A percentile compares a stretch with the other conserved stretches of the same genome.
Evolutionary conservation across 2,888 invertebrate species (phyloP).

Genomic region (Caenorhabditis sp.): DNA sequence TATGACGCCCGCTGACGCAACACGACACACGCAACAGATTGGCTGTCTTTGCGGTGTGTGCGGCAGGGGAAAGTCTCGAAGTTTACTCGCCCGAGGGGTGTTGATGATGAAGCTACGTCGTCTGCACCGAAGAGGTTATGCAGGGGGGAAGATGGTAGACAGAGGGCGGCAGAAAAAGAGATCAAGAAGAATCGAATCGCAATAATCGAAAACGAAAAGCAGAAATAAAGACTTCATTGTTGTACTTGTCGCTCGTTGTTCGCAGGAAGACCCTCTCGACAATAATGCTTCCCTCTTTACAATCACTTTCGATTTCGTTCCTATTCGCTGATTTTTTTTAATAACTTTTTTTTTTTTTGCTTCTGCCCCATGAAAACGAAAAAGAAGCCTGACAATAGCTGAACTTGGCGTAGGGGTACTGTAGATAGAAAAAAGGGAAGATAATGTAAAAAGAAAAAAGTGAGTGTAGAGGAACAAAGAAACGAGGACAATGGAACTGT

Average conservation of each 20-base stretch:
- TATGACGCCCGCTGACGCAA: slow-evolving; percentile 49
- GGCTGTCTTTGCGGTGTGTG: slow-evolving; percentile 22
- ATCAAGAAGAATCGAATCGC: slow-evolving; percentile 21
- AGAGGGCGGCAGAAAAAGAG: slow-evolving; percentile 1
- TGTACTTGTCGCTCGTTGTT: slow-evolving; percentile 36
- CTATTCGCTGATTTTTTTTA: slow-evolving; percentile 21
- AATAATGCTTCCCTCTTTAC: slow-evolving; percentile 30
- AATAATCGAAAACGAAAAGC: slow-evolving; percentile 27
- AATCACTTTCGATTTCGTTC: slow-evolving; percentile 32
- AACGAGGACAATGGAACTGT: too few relatives aligned
- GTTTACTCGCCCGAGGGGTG: slow-evolving; percentile 32
- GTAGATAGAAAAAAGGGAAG: neutral
- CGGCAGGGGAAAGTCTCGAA: slow-evolving; percentile 32
- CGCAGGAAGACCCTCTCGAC: slow-evolving; percentile 5
- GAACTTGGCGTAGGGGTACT: neutral
- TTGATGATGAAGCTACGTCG: slow-evolving; percentile 16
- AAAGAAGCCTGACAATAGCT: neutral
- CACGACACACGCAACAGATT: slow-evolving; percentile 48
- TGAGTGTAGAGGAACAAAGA: too few relatives aligned
- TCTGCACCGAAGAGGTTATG: slow-evolving; percentile 5
- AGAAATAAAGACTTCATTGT: slow-evolving; percentile 40
- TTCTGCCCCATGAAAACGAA: neutral
- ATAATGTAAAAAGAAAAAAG: neutral
- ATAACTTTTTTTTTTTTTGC: too few relatives aligned
- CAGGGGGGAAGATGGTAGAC: neutral